Percentiles rank a stretch among this genome's conserved stretches.
Evolutionary conservation across 2,113 vertebrate genomes (phyloP).

Genomic region (Noturus placidus): DNA sequence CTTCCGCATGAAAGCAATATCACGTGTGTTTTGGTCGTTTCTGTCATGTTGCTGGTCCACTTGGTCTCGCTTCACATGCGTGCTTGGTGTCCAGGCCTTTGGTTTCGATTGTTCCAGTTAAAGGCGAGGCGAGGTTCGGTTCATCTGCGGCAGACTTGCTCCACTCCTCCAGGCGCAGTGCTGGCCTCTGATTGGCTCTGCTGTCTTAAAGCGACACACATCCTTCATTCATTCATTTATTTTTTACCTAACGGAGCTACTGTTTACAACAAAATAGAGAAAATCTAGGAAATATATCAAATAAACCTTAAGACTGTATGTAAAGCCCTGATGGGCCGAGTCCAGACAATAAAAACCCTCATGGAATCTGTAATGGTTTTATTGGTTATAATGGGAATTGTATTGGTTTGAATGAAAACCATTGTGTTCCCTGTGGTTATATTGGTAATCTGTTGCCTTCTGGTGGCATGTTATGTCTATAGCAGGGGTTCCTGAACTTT

Average conservation of each 20-base stretch:
- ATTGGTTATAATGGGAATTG: too few species aligned
- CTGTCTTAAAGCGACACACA: conserved; percentile 55
- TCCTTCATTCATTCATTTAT: not conserved
- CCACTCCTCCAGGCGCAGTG: conserved; percentile 65
- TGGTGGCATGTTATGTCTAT: too few species aligned
- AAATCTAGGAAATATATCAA: not conserved
- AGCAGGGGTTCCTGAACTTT: too few species aligned
- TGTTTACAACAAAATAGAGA: not conserved
- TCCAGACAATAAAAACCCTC: too few species aligned
- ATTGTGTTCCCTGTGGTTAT: too few species aligned
- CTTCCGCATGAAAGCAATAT: conserved; percentile 95
- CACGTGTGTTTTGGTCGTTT: conserved; percentile 89
- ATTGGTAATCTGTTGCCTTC: too few species aligned
- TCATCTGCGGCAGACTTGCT: conserved; percentile 66
- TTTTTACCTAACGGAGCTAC: not conserved
- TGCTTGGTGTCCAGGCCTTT: conserved; percentile 29
- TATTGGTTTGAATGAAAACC: too few species aligned
- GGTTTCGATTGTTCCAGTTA: conserved; percentile 63
- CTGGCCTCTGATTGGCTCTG: conserved; percentile 55
- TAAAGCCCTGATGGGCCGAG: not conserved
- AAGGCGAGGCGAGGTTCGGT: conserved; percentile 73
- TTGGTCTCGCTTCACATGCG: conserved; percentile 35
- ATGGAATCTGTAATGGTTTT: too few species aligned
- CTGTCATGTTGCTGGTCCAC: conserved; percentile 77
- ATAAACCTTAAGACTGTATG: not conserved